Base-by-base conservation (phyloP, 1,140 invertebrate genomes). In the Conus betulinus region DNA sequence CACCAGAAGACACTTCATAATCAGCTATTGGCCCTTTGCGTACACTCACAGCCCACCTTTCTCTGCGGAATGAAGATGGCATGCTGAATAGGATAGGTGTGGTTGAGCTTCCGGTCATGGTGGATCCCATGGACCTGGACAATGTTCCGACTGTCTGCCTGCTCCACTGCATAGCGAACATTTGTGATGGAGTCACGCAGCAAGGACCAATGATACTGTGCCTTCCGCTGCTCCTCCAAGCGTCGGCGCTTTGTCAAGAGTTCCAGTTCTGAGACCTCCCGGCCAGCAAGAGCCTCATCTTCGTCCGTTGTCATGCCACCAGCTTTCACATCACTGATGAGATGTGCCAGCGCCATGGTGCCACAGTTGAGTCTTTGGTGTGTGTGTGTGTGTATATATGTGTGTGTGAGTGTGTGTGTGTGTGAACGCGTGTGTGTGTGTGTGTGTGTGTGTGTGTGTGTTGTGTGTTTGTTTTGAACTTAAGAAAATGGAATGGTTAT, bases 81-180 rank as follows among this genome's bases (percentile, higher is more conserved):
- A 87, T 92, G 89, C 89, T 91, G 90, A 3, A 95, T 85, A 13
- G 79, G 71, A 51, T 92, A 87, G 20, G 88, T 53, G 87, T 94
- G 93, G 82, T 92, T 93, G 10, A 94, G 88, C 89, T 94, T 93
- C n/a, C 94, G 87, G 27, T 91, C 89, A 88, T 93, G 93, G 88
- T 94, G 92, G 55, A 95, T 93, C 53, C 94, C 94, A 93, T 95
- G 94, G 17, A 89, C 91, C 23, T 94, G 90, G 57, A 89, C 74
- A 51, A 92, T 82, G 71, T 94, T 91, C 82, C 91, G 93, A 1
- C 91, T 67, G 87, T 95, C 93, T 15, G 93, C 85, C 81, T 93
- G 89, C 81, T 92, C 91, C 55, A 93, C 90, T 17, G 91, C 90
- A 76, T 93, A 63, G 5, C 52, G 52, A 5, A 87, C 89, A 84